Base-by-base conservation (phyloP, 35 echinoderm and acorn worm genomes). In the Apostichopus parvimensis region DNA sequence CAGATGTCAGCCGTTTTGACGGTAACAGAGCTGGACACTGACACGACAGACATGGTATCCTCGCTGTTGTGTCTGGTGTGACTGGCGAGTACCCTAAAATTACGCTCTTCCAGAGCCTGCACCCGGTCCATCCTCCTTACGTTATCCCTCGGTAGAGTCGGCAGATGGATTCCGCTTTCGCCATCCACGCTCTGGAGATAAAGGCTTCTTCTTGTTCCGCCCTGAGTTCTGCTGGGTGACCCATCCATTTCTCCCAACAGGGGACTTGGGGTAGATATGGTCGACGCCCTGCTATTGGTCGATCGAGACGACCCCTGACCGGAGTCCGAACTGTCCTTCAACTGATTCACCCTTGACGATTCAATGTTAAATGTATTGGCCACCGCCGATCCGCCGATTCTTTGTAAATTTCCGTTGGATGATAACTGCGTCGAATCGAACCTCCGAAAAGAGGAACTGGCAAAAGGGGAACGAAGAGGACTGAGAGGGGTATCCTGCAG, bases 221-320 rank as follows among this genome's bases (percentile, higher is more conserved):
- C 86, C 60, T 88, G 86, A 1, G 6, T 61, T 72, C 86, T 68
- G 45, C 86, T 88, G 26, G 86, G 86, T 6, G 62, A 88, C 23
- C 61, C 60, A 12, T 91, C 89, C 54, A 12, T n/a, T 53, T 91
- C 89, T 8, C 90, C 78, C 68, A 94, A 28, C 23, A 90, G 79
- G 8, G 97, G 97, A 60, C 97, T 99, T 15, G 97, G 95, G 17
- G 95, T 99, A 56, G 95, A 96, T 10, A 94, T 76, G 5, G 95
- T 91, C 4, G 97, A 99, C 8, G 86, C 80, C 68, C 92, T 87
- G 64, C 95, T 96, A 17, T 90, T 91, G 1, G 87, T 96, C 1
- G 96, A 95, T 24, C 92, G 82, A 15, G 92, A 87, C 8, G 97
- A 99, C 9, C 95, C 89, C n/a, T 95, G 97, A 90, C 93, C 95